Conservation (phyloP, 2,888 invertebrate species). For the Drosophila pseudotakahashii region DNA sequence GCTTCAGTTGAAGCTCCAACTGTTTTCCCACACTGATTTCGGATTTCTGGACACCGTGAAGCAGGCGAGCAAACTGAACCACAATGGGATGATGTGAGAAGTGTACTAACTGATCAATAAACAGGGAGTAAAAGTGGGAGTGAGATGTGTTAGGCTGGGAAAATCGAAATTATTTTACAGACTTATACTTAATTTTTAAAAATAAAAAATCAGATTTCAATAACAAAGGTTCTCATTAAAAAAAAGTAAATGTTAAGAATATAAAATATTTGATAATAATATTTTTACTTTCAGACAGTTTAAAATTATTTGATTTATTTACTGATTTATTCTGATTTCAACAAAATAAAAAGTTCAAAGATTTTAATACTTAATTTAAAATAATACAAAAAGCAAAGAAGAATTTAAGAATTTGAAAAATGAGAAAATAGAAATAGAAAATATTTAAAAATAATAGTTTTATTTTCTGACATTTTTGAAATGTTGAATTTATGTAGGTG, state of each 20-base stretch:
- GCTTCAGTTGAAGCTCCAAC: constrained; percentile 73
- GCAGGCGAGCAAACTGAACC: constrained; percentile 31
- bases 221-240: too few relatives aligned
- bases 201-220: background rate
- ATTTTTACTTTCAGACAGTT: too few relatives aligned
- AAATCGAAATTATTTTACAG: background rate
- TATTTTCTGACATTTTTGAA: too few relatives aligned
- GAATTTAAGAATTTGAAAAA: too few relatives aligned
- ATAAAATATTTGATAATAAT: background rate
- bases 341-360: too few relatives aligned
- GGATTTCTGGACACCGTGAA: constrained; percentile 42
- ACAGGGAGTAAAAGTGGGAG: background rate
- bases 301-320: too few relatives aligned
- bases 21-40: constrained; percentile 77
- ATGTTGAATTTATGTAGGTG: too few relatives aligned
- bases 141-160: background rate
- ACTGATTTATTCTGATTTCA: too few relatives aligned
- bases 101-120: constrained; percentile 37
- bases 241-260: too few relatives aligned
- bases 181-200: background rate
- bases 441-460: too few relatives aligned
- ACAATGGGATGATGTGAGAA: constrained; percentile 31
- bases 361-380: background rate
- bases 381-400: too few relatives aligned
- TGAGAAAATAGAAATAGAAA: too few relatives aligned